phyloP scores from a whole-genome alignment of 2,797 vertebrate genomes.

The Microtus obscurus region DNA sequence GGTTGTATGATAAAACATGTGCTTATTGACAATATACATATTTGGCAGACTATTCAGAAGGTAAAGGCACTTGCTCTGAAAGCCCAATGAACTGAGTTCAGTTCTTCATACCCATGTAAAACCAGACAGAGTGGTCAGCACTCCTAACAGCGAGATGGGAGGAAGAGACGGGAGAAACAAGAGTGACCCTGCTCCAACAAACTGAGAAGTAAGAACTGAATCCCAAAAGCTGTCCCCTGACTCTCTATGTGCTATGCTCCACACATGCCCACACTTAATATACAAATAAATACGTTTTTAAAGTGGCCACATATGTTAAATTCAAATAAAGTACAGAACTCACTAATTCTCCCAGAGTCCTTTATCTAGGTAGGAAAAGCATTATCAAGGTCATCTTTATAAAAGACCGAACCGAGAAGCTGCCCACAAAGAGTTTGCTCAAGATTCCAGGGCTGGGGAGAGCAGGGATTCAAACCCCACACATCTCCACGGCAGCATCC shows the following conservation, averaged over 20 bases:
- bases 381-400: neutral
- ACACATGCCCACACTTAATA: neutral
- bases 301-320: neutral
- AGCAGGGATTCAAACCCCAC: neutral
- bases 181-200: neutral
- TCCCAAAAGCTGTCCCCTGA: neutral
- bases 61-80: neutral
- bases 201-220: neutral
- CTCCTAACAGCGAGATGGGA: neutral
- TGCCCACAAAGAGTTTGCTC: neutral
- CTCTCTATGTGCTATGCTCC: neutral
- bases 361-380: neutral
- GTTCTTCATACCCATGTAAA: neutral
- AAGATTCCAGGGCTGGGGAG: neutral
- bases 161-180: neutral
- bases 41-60: neutral
- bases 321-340: constrained; percentile 22
- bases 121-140: neutral
- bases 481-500: neutral
- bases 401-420: neutral
- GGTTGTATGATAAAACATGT: neutral
- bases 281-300: neutral
- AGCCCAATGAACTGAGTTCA: neutral
- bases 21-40: neutral
- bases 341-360: neutral